Conservation (phyloP, 2,888 invertebrate species). For the Chrysopilus asiliformis region DNA sequence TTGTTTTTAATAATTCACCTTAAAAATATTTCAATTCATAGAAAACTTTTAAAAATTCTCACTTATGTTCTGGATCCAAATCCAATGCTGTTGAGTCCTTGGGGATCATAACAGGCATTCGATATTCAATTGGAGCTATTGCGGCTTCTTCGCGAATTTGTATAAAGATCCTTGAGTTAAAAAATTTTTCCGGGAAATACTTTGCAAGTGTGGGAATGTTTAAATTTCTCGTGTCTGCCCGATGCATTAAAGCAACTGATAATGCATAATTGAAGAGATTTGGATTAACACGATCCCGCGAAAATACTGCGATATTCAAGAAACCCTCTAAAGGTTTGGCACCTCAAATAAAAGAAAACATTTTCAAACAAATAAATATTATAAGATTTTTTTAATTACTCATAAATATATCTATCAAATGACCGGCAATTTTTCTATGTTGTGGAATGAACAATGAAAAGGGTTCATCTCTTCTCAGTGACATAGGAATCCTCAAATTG, state of each 20-base stretch:
- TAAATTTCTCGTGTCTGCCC: constrained; percentile 42
- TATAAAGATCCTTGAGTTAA: constrained; percentile 42
- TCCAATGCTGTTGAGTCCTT: constrained; percentile 56
- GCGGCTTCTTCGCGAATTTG: constrained; percentile 41
- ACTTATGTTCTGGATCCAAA: constrained; percentile 55
- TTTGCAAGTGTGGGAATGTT: constrained; percentile 44
- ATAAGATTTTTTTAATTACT: constrained; percentile 36
- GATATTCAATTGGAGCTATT: constrained; percentile 45
- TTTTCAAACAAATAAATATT: no score
- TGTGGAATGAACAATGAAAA: constrained; percentile 53
- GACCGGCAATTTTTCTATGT: constrained; percentile 47
- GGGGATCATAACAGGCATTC: constrained; percentile 44
- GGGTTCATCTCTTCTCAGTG: constrained; percentile 43
- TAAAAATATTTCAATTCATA: no score
- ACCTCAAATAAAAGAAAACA: no score
- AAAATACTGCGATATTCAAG: constrained; percentile 43
- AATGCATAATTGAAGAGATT: constrained; percentile 62
- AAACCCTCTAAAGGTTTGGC: constrained; percentile 55
- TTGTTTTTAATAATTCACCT: no score
- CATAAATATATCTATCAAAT: constrained; percentile 50
- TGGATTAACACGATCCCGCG: constrained; percentile 57
- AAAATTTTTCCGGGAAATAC: constrained; percentile 47
- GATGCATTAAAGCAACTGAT: constrained; percentile 56
- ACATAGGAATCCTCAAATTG: constrained; percentile 41
- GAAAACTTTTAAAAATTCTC: neutral